phyloP scores from a whole-genome alignment of 2,113 vertebrate species.

The Serranochromis macrocephalus region DNA sequence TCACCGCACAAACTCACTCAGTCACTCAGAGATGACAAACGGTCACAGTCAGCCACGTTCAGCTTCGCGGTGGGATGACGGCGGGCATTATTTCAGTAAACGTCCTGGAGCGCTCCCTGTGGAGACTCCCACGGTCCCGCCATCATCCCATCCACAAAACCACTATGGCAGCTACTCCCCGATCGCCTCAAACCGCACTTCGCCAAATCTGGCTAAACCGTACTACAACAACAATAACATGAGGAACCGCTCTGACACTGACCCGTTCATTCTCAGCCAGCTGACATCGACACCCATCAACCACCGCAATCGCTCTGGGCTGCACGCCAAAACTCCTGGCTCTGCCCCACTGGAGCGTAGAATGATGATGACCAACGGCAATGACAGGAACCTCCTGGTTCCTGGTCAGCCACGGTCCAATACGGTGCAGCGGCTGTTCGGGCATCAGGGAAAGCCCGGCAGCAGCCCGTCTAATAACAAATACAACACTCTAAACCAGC shows the following conservation, averaged over 20 bases:
- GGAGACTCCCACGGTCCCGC: neutral
- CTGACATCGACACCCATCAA: slow-evolving; percentile 65
- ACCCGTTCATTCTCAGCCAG: slow-evolving; percentile 85
- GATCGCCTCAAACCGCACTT: slow-evolving; percentile 34
- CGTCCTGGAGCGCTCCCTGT: neutral
- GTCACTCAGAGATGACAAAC: slow-evolving; percentile 71
- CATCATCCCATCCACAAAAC: neutral
- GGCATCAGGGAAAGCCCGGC: slow-evolving; percentile 37
- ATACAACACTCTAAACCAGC: slow-evolving; percentile 60
- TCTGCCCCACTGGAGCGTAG: slow-evolving; percentile 63
- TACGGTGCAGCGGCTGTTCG: slow-evolving; percentile 46
- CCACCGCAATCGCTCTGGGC: slow-evolving; percentile 27
- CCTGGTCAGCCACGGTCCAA: slow-evolving; percentile 60
- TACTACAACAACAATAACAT: slow-evolving; percentile 54
- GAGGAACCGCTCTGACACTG: slow-evolving; percentile 82
- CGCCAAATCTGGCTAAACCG: slow-evolving; percentile 53
- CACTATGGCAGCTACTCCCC: slow-evolving; percentile 70
- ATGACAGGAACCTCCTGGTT: slow-evolving; percentile 32
- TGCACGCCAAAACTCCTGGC: slow-evolving; percentile 4
- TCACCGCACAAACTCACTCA: slow-evolving; percentile 73
- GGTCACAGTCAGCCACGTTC: slow-evolving; percentile 52
- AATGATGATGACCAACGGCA: slow-evolving; percentile 70
- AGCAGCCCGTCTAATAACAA: neutral
- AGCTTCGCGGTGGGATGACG: slow-evolving; percentile 39
- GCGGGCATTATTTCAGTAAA: slow-evolving; percentile 44